Conservation (phyloP, 1,140 invertebrate species). For the Platorchestia sp. region DNA sequence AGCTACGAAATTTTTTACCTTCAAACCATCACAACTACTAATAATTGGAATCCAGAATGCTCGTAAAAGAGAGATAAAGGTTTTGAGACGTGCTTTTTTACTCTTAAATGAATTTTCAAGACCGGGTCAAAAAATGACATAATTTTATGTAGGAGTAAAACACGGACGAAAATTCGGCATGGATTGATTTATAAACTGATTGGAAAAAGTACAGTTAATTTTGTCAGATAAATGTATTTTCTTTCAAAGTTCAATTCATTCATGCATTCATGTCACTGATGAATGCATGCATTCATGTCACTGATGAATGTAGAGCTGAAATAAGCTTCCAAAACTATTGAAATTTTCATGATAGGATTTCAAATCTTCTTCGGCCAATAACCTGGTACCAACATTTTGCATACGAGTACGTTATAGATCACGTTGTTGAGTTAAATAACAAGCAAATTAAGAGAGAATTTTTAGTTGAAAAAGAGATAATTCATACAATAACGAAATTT, state of each 20-base stretch:
- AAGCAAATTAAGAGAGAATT: no score
- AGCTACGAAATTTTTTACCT: background rate
- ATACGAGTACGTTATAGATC: background rate
- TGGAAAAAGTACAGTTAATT: no score
- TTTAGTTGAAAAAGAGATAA: background rate
- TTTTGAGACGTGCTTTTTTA: no score
- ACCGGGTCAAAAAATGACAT: background rate
- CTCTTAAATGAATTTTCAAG: background rate
- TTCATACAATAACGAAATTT: background rate
- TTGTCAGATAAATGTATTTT: no score
- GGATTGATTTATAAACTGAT: no score
- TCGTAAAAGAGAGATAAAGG: no score
- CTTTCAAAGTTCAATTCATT: no score
- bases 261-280: no score
- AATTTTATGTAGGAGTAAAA: background rate
- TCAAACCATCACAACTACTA: background rate
- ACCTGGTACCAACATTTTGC: background rate
- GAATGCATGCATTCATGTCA: no score
- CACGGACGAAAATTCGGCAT: no score
- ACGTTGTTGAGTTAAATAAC: background rate
- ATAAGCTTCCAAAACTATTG: background rate
- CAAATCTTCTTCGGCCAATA: background rate
- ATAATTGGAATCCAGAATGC: background rate
- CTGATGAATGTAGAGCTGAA: background rate
- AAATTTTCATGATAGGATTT: background rate